Conservation (phyloP, 1,140 invertebrate species). For the Nomia melanderi region DNA sequence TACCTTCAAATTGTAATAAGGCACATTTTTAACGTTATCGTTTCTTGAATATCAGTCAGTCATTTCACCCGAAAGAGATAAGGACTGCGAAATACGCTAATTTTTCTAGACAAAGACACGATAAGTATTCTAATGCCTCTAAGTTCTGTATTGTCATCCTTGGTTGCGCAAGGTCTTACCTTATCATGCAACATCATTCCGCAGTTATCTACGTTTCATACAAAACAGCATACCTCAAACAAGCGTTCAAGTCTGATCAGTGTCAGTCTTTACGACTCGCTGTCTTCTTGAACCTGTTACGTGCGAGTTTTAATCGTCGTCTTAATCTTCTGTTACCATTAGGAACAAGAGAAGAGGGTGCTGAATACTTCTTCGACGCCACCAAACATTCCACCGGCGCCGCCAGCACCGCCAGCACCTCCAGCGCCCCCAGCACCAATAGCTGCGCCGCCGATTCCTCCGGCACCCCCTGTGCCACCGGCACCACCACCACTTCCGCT, state of each 20-base stretch:
- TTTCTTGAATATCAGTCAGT: neutral
- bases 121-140: neutral
- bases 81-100: neutral
- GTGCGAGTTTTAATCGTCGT: neutral
- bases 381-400: neutral
- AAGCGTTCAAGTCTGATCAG: neutral
- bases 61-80: neutral
- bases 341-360: constrained; percentile 71
- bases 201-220: neutral
- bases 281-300: too few species aligned
- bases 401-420: constrained; percentile 41
- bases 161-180: neutral
- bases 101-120: neutral
- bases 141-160: neutral
- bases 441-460: constrained; percentile 11
- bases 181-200: neutral
- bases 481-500: constrained; percentile 67
- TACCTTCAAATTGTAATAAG: neutral
- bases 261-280: too few species aligned
- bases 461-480: constrained; percentile 57
- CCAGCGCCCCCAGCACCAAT: constrained; percentile 48
- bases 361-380: constrained; percentile 43
- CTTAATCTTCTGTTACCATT: neutral
- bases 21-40: neutral
- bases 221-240: neutral